Percentiles rank a stretch among this genome's conserved stretches.
phyloP scores from a whole-genome alignment of 2,113 vertebrate genomes.

The Neopipo cinnamomea region DNA sequence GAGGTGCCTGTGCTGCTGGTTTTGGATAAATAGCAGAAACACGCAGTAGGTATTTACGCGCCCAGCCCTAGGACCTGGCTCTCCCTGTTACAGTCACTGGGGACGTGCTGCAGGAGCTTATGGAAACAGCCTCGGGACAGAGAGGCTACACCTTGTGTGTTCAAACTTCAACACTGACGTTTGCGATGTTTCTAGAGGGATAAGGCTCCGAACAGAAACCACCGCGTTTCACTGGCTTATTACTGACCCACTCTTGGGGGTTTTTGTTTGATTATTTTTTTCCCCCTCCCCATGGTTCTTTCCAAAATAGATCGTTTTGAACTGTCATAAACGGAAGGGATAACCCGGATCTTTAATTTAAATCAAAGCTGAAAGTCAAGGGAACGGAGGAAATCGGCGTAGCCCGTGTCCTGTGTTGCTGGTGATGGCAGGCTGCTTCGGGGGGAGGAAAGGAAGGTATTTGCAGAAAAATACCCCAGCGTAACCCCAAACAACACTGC shows the following conservation, averaged over 20 bases:
- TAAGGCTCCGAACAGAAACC: background rate
- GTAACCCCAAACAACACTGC: background rate
- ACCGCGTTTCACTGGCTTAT: background rate
- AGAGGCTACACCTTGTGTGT: rapidly evolving
- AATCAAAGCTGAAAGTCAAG: background rate
- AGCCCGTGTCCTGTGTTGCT: background rate
- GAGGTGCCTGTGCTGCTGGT: background rate
- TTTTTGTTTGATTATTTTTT: background rate
- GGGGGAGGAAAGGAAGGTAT: background rate
- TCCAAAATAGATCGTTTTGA: background rate
- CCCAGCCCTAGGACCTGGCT: background rate
- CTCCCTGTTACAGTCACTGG: rapidly evolving
- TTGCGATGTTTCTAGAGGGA: background rate
- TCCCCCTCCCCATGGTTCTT: rapidly evolving
- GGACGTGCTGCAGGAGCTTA: background rate
- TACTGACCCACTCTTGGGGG: background rate
- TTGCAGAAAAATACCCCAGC: background rate
- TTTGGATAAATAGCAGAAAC: background rate
- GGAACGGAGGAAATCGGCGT: background rate
- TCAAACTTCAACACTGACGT: background rate
- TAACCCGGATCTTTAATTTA: constrained; percentile 1
- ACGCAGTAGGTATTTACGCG: background rate
- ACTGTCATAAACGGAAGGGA: background rate
- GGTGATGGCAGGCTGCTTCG: background rate
- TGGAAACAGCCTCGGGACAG: background rate